Evolutionary conservation across 2,888 invertebrate genomes (phyloP).

Genomic region (Tetropium fuscum): DNA sequence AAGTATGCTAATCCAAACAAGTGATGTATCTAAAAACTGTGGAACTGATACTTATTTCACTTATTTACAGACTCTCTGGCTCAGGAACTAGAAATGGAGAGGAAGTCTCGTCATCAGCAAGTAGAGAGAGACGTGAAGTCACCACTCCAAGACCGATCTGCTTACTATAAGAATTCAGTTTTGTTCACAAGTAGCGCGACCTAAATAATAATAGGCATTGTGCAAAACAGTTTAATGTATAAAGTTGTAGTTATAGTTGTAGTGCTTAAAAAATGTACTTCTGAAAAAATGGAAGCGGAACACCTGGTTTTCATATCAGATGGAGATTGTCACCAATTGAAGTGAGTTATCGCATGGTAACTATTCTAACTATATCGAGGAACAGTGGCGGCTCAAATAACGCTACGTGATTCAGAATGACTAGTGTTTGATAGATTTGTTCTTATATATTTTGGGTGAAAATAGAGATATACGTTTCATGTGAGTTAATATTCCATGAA

Average conservation of each 20-base stretch:
- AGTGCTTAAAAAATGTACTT: conserved; percentile 14
- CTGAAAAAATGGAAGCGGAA: not conserved
- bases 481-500: not conserved
- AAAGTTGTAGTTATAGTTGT: conserved; percentile 15
- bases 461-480: not conserved
- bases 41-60: no score
- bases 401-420: not conserved
- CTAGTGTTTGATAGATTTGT: no score
- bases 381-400: not conserved
- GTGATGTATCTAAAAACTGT: no score
- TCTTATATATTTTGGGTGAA: not conserved
- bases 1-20: no score
- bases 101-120: conserved; percentile 84
- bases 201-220: conserved; percentile 58
- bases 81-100: conserved; percentile 89
- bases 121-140: conserved; percentile 88
- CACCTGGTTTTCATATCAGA: no score
- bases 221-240: conserved; percentile 12
- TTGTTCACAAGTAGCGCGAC: conserved; percentile 91
- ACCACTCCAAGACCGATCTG: conserved; percentile 83
- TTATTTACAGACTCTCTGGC: conserved; percentile 80
- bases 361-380: no score
- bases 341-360: no score
- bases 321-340: no score
- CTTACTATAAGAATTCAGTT: conserved; percentile 92